Percentiles rank a stretch among this genome's conserved stretches.
Conservation (phyloP, 92 coral and sea anemone species). For the Muricea muricata region DNA sequence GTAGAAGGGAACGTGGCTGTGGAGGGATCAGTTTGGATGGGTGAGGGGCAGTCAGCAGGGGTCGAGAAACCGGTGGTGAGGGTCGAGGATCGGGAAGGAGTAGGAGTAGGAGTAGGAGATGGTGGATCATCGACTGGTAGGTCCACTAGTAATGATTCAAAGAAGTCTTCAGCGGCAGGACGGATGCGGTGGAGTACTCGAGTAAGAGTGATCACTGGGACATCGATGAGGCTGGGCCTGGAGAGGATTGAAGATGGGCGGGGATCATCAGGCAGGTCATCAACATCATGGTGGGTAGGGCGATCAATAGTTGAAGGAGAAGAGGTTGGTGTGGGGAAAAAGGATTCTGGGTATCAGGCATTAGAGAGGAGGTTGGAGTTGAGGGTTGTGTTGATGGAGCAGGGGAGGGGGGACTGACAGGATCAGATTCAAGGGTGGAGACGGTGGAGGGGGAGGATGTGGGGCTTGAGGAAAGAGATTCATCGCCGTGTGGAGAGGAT, state of each 20-base stretch:
- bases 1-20: background rate
- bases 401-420: background rate
- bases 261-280: no score
- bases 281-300: background rate
- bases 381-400: background rate
- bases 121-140: no score
- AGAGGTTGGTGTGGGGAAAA: background rate
- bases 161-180: background rate
- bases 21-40: background rate
- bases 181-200: background rate
- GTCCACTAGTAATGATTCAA: background rate
- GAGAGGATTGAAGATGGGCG: background rate
- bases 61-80: background rate
- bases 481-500: no score
- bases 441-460: background rate
- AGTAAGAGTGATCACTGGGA: background rate
- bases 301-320: background rate
- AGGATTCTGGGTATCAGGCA: background rate
- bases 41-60: background rate
- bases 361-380: background rate
- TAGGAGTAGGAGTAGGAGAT: no score
- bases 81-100: background rate
- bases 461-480: background rate
- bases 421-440: background rate
- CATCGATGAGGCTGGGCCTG: background rate